Conservation (phyloP, 2,888 invertebrate species). For the Cosmia trapezina region DNA sequence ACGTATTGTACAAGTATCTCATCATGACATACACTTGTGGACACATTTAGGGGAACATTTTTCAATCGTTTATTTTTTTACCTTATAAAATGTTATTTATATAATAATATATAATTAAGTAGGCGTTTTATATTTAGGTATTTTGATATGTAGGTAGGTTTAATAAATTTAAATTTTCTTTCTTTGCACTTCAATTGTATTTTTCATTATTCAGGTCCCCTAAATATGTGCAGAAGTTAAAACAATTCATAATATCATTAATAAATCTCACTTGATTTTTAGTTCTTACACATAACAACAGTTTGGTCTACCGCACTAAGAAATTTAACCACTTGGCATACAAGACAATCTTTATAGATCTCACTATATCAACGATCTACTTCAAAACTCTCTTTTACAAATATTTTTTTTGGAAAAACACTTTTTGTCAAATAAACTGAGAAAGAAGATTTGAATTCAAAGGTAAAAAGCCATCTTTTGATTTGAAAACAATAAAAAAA, state of each 20-base stretch:
- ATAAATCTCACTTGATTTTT: slow-evolving; percentile 61
- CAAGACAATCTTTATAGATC: slow-evolving; percentile 61
- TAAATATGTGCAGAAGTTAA: slow-evolving; percentile 41
- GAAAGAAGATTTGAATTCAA: slow-evolving; percentile 29
- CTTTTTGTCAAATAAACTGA: slow-evolving; percentile 5
- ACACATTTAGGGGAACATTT: slow-evolving; percentile 28
- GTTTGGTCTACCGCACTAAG: slow-evolving; percentile 75
- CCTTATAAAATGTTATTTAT: background rate
- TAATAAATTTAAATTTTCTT: background rate
- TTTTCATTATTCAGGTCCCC: slow-evolving; percentile 1
- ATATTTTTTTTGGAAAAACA: slow-evolving; percentile 3
- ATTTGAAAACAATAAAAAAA: slow-evolving; percentile 52
- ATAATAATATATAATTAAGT: too few relatives aligned
- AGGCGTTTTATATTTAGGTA: background rate
- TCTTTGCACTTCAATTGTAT: background rate
- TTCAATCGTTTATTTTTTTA: background rate
- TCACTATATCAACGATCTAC: slow-evolving; percentile 61
- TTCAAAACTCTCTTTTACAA: slow-evolving; percentile 50
- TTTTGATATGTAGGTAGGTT: background rate
- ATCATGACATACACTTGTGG: slow-evolving; percentile 28
- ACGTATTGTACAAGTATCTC: slow-evolving; percentile 37
- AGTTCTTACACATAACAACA: slow-evolving; percentile 70
- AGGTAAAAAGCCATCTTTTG: slow-evolving; percentile 15
- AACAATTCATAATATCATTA: slow-evolving; percentile 44
- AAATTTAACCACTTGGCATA: slow-evolving; percentile 73